Conservation (phyloP, 2,797 vertebrate species). For the Hydrophis major region DNA sequence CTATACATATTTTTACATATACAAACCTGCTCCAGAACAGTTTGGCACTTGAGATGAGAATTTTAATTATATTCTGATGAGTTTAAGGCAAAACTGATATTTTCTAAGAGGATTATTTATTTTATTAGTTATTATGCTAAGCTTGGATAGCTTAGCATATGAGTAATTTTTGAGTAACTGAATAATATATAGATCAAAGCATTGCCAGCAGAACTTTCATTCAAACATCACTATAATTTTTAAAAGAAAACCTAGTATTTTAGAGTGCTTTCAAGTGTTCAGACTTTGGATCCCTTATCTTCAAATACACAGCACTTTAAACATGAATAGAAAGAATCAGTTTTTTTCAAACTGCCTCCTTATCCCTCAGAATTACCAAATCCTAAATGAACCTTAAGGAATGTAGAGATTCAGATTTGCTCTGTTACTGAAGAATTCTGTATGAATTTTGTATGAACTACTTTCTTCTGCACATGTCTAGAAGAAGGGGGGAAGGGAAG, state of each 20-base stretch:
- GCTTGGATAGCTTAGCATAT: neutral
- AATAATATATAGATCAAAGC: neutral
- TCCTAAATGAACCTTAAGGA: neutral
- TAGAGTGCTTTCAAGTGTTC: neutral
- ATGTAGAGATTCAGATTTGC: neutral
- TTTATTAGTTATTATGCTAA: neutral
- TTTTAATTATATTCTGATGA: slow-evolving; percentile 13
- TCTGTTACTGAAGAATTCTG: neutral
- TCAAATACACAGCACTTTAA: slow-evolving; percentile 16
- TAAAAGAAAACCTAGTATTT: slow-evolving; percentile 18
- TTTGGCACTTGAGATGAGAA: neutral
- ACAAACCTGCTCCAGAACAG: neutral
- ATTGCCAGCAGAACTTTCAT: slow-evolving; percentile 1
- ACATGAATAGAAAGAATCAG: neutral
- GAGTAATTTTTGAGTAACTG: neutral
- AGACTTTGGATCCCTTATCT: neutral
- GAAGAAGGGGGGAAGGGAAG: neutral
- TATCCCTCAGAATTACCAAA: neutral
- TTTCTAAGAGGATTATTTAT: neutral
- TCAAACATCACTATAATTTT: slow-evolving; percentile 28
- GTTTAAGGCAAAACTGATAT: slow-evolving; percentile 12
- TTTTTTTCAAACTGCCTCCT: neutral
- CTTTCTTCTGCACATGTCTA: neutral
- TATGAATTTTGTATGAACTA: neutral
- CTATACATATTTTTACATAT: neutral